Evolutionary conservation across 2,113 vertebrate genomes (phyloP).

Genomic region (Notechis scutatus): DNA sequence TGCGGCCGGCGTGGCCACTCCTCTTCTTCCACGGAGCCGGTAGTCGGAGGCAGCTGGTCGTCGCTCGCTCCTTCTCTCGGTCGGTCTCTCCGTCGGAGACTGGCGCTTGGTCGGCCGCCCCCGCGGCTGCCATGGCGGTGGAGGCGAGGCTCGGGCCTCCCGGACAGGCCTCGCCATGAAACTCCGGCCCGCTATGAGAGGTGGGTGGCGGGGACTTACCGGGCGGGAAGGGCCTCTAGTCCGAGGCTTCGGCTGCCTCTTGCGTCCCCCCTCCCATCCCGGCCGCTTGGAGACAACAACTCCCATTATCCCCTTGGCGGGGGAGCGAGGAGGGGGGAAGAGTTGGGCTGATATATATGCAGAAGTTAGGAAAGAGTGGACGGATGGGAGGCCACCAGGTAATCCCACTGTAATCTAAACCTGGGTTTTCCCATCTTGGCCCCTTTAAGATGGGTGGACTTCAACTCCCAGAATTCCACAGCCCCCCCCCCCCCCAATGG

Average conservation of each 20-base stretch:
- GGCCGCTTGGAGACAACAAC: neutral
- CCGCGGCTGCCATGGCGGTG: slow-evolving; percentile 12
- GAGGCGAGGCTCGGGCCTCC: neutral
- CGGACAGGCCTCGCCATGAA: slow-evolving; percentile 66
- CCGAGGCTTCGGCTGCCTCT: neutral
- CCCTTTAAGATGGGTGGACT: neutral
- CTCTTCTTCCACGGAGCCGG: neutral
- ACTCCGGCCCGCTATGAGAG: slow-evolving; percentile 75
- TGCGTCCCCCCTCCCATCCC: neutral
- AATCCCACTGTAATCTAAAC: neutral
- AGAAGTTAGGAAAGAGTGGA: neutral
- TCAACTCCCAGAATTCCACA: neutral
- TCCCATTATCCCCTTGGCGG: neutral
- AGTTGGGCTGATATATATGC: neutral
- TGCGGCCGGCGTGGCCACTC: neutral
- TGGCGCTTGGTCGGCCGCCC: neutral
- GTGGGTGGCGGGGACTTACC: slow-evolving; percentile 12
- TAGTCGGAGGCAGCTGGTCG: neutral
- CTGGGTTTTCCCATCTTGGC: neutral
- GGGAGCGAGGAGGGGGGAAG: too few relatives aligned
- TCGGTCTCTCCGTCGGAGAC: neutral
- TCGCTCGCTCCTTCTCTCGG: too few relatives aligned
- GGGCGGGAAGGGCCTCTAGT: neutral
- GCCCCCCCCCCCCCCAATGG: neutral
- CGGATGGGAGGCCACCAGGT: neutral